A percentile compares a stretch with the other conserved stretches of the same genome.
These are phyloP conservation scores for Lysandra coridon DNA, from an alignment of 2,888 invertebrate species.

Conservation along the genomic window DNA sequence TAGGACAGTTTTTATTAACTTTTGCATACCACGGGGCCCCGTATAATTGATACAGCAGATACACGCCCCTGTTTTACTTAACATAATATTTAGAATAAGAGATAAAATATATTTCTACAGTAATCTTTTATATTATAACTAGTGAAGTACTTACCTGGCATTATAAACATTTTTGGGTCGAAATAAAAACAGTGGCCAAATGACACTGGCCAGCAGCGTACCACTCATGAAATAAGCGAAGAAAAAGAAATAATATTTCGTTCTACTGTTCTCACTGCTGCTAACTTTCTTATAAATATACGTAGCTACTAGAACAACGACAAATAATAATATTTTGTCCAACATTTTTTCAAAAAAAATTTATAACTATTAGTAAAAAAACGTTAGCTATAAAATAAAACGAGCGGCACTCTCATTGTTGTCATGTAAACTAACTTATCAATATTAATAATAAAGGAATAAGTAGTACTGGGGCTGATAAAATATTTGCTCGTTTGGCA, in stretches of 20 bases:
- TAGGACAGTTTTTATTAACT: too few species aligned
- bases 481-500: slow-evolving; percentile 14
- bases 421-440: slow-evolving; percentile 35
- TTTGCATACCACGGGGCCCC: too few species aligned
- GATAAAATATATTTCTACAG: not conserved
- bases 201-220: slow-evolving; percentile 46
- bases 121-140: not conserved
- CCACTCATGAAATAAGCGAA: slow-evolving; percentile 52
- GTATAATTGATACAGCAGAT: too few species aligned
- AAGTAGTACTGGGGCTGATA: slow-evolving; percentile 31
- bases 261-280: slow-evolving; percentile 52
- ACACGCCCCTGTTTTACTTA: too few species aligned
- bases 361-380: not conserved
- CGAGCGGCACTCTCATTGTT: slow-evolving; percentile 39
- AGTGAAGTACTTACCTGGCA: slow-evolving; percentile 59
- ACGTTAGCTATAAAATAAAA: slow-evolving; percentile 42
- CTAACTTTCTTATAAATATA: slow-evolving; percentile 55
- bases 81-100: too few species aligned
- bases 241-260: slow-evolving; percentile 58
- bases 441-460: slow-evolving; percentile 13
- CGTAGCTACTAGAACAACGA: slow-evolving; percentile 48
- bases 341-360: slow-evolving; percentile 50
- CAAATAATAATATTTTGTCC: slow-evolving; percentile 51
- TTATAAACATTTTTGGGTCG: slow-evolving; percentile 63
- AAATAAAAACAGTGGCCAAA: slow-evolving; percentile 61